These are phyloP conservation scores for Dolichopus griseipennis DNA, from an alignment of 2,888 invertebrate genomes.

Conservation along the genomic window DNA sequence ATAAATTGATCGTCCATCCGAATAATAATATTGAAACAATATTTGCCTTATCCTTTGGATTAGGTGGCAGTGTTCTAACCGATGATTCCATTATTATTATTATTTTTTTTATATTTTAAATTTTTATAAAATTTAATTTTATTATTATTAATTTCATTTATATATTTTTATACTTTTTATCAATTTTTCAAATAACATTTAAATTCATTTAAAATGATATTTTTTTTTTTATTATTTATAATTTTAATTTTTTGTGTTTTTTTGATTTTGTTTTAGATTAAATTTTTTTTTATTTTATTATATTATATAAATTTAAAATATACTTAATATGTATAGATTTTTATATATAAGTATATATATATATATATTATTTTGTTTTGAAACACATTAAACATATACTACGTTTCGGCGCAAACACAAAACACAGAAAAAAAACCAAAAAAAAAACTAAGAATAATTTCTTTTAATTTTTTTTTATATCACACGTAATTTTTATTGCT, in stretches of 20 bases:
- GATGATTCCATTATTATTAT: not conserved
- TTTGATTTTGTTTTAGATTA: not conserved
- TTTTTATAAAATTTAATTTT: too few relatives aligned
- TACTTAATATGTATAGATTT: not conserved
- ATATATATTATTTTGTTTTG: not conserved
- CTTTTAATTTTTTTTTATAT: not conserved
- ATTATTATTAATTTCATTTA: too few relatives aligned
- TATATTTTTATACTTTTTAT: too few relatives aligned
- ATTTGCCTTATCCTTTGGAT: conserved; percentile 46
- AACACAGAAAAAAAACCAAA: too few relatives aligned
- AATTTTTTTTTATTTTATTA: not conserved
- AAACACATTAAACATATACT: conserved; percentile 1
- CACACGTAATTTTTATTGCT: not conserved
- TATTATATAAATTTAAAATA: not conserved
- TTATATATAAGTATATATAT: too few relatives aligned
- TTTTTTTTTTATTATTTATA: too few relatives aligned
- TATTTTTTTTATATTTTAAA: not conserved
- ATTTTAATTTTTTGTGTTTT: too few relatives aligned
- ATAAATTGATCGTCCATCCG: conserved; percentile 48
- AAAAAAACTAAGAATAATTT: not conserved
- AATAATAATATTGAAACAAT: conserved; percentile 43
- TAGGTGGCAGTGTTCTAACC: conserved; percentile 23
- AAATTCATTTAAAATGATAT: too few relatives aligned
- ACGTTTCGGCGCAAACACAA: not conserved
- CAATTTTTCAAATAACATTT: too few relatives aligned